phyloP scores from a whole-genome alignment of 2,888 invertebrate genomes.

The Meghimatium bilineatum region DNA sequence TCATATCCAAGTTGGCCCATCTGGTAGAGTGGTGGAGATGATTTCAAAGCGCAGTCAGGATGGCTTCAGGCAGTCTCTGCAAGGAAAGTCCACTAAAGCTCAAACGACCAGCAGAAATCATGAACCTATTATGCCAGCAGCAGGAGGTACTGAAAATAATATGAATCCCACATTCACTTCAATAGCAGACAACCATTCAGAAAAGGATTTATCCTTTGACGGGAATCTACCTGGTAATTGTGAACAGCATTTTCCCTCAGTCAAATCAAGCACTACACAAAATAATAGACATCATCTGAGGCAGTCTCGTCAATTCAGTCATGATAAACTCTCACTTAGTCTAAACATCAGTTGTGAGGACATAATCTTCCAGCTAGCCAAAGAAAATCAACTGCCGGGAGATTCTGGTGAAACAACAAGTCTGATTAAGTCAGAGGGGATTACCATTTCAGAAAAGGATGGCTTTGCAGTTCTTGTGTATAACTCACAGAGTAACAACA shows the following conservation, averaged over 20 bases:
- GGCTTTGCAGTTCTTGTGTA: constrained; percentile 36
- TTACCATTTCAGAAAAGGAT: constrained; percentile 28
- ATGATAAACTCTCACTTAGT: constrained; percentile 34
- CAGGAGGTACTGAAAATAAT: constrained; percentile 8
- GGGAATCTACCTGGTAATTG: neutral
- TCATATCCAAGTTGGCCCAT: constrained; percentile 58
- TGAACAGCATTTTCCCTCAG: constrained; percentile 2
- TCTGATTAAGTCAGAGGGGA: constrained; percentile 34
- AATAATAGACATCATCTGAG: neutral
- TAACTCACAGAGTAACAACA: neutral
- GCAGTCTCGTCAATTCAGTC: constrained; percentile 25
- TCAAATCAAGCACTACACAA: constrained; percentile 5
- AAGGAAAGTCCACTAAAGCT: constrained; percentile 15
- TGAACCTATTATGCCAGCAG: neutral
- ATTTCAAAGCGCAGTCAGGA: constrained; percentile 47
- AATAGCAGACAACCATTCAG: neutral
- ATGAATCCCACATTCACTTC: neutral
- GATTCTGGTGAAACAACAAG: neutral
- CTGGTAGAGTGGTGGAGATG: constrained; percentile 42
- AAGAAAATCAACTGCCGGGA: constrained; percentile 15
- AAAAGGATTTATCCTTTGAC: neutral
- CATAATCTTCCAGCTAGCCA: constrained; percentile 44
- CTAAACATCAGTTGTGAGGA: constrained; percentile 37
- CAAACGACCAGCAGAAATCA: neutral
- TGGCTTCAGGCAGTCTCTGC: constrained; percentile 25